Evolutionary conservation across 2,113 vertebrate species (phyloP), one percentile per base, ranked within the genome.

Genomic region (Prinia subflava): DNA sequence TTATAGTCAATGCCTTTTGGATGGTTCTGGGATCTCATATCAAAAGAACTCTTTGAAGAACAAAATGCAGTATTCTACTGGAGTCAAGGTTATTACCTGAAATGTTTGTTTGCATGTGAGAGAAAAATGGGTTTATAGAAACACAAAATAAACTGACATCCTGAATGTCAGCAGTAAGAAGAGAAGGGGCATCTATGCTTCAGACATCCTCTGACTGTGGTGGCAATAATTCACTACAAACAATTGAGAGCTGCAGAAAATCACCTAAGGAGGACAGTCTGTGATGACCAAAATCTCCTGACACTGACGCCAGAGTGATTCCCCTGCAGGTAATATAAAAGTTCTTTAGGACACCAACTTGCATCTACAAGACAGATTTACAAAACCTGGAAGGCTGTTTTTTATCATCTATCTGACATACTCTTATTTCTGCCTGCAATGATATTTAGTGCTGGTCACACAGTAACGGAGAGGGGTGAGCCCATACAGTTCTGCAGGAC

Each of bases 401-500:
- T 50, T 59, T 77, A 41, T 21, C 13, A 13, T 81, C 31, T n/a
- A 18, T n/a, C 41, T 41, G 47, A 23, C 25, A 24, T 22, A 5
- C 74, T 74, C 22, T 59, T 41, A 21, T 49, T 64, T 80, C 83
- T 81, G n/a, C 25, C 80, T 74, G 42, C 28, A 74, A 11, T 25
- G 30, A 7, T 64, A 15, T 39, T 42, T 39, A 56, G 56, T 37
- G 27, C 53, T 62, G 79, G 53, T 73, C 50, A 65, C 50, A 13
- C 3, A 46, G n/a, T 15, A 53, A 46, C 0, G 2, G 89, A 53
- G 63, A 83, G 42, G 20, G 37, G 13, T 65, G 63, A 57, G 22
- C 42, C 46, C 0, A 0, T 17, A 6, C 0, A 0, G 44, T 37
- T 59, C 16, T 7, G 20, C 47, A 90, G 67, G 18, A 37, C 30